phyloP scores from a whole-genome alignment of 2,888 invertebrate species.

The Phortica okadai region DNA sequence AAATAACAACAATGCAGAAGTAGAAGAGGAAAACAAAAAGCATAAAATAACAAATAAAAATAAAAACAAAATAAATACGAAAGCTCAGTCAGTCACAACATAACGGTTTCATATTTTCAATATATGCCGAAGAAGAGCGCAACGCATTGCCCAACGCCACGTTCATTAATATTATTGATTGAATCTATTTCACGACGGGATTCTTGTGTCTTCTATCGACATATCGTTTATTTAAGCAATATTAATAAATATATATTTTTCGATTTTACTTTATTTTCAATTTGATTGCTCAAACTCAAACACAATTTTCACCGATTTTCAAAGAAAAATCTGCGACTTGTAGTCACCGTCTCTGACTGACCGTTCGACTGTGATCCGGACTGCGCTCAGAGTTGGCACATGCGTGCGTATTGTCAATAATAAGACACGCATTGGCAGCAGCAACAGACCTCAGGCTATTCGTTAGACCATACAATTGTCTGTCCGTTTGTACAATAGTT shows the following conservation, averaged over 20 bases:
- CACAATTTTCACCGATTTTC: slow-evolving; percentile 8
- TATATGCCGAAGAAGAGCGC: neutral
- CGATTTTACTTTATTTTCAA: neutral
- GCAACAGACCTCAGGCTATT: neutral
- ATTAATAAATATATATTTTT: slow-evolving; percentile 17
- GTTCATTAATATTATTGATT: slow-evolving; percentile 30
- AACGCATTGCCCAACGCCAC: neutral
- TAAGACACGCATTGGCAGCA: slow-evolving; percentile 13
- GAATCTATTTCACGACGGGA: slow-evolving; percentile 31
- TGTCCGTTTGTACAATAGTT: neutral
- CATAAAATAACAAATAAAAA: neutral
- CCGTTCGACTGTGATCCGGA: too few relatives aligned
- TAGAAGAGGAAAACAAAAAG: neutral
- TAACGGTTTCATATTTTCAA: slow-evolving; percentile 17
- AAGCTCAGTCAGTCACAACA: neutral
- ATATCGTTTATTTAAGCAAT: neutral
- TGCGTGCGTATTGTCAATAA: neutral
- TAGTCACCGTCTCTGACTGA: too few relatives aligned
- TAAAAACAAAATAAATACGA: slow-evolving; percentile 12
- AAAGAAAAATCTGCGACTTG: neutral
- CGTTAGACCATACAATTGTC: neutral
- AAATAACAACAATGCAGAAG: neutral
- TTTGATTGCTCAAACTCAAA: neutral
- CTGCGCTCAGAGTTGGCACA: neutral
- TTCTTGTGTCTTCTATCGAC: neutral